These are phyloP conservation scores for Platichthys stellatus DNA, from an alignment of 2,113 vertebrate genomes.

Conservation along the genomic window DNA sequence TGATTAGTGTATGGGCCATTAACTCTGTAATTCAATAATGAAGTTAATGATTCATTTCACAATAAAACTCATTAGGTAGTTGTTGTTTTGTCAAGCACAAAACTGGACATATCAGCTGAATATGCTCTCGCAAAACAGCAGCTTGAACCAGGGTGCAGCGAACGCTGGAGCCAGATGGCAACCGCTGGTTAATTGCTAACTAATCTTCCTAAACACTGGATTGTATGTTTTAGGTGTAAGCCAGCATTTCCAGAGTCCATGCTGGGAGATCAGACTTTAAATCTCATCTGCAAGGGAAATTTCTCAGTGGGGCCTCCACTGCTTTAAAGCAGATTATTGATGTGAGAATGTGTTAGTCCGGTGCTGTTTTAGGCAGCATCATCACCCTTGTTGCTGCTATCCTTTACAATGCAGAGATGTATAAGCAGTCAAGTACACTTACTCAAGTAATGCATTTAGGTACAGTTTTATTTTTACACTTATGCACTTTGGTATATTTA, in stretches of 20 bases:
- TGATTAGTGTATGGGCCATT: neutral
- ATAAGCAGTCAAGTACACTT: neutral
- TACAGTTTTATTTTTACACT: neutral
- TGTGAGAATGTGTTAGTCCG: neutral
- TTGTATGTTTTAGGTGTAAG: slow-evolving; percentile 43
- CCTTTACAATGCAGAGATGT: neutral
- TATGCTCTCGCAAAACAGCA: slow-evolving; percentile 21
- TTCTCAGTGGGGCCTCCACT: slow-evolving; percentile 18
- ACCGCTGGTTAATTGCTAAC: slow-evolving; percentile 55
- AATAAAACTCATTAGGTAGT: slow-evolving; percentile 8
- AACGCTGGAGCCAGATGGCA: slow-evolving; percentile 46
- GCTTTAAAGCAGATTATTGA: slow-evolving; percentile 49
- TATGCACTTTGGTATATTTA: neutral
- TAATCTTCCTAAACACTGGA: slow-evolving; percentile 54
- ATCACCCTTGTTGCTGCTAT: neutral
- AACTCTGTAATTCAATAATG: slow-evolving; percentile 14
- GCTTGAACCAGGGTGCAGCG: slow-evolving; percentile 7
- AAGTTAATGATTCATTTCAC: neutral
- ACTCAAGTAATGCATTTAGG: neutral
- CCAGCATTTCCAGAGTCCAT: slow-evolving; percentile 39
- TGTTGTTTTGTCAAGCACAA: neutral
- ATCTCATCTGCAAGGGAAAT: slow-evolving; percentile 34
- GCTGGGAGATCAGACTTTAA: slow-evolving; percentile 50
- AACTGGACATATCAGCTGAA: slow-evolving; percentile 16
- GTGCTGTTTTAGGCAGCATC: neutral